These are phyloP conservation scores for Drosophila setosimentum DNA, from an alignment of 2,888 invertebrate species.

Conservation along the genomic window DNA sequence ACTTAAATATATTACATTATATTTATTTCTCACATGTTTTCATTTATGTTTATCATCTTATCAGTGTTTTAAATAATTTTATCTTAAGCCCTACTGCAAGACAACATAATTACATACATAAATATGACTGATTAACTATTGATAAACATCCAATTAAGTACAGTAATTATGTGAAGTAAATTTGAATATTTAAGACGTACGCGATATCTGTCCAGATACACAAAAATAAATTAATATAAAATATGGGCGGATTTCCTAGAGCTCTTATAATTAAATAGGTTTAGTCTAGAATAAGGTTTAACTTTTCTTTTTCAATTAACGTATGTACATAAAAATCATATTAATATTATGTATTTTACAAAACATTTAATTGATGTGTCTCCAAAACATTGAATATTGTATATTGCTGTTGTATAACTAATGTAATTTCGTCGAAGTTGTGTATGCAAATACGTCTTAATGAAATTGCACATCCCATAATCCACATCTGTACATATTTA, in stretches of 20 bases:
- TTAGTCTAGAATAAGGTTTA: not conserved
- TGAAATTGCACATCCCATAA: not conserved
- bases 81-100: not conserved
- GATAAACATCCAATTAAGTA: not conserved
- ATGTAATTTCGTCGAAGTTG: not conserved
- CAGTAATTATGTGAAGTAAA: not conserved
- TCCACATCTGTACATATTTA: slow-evolving; percentile 20
- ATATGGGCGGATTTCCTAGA: not conserved
- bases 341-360: not conserved
- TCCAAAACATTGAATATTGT: not conserved
- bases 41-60: not conserved
- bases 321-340: not conserved
- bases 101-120: not conserved
- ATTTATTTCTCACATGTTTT: not conserved
- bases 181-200: not conserved
- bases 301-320: not conserved
- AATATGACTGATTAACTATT: not conserved
- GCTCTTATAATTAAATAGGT: not conserved
- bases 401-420: not conserved
- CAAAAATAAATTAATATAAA: not conserved
- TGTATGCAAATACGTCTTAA: not conserved
- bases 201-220: not conserved
- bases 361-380: not conserved
- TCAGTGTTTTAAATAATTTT: not conserved
- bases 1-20: not conserved